phyloP scores from a whole-genome alignment of 2,797 vertebrate genomes.

The Neosilurus hyrtlii region DNA sequence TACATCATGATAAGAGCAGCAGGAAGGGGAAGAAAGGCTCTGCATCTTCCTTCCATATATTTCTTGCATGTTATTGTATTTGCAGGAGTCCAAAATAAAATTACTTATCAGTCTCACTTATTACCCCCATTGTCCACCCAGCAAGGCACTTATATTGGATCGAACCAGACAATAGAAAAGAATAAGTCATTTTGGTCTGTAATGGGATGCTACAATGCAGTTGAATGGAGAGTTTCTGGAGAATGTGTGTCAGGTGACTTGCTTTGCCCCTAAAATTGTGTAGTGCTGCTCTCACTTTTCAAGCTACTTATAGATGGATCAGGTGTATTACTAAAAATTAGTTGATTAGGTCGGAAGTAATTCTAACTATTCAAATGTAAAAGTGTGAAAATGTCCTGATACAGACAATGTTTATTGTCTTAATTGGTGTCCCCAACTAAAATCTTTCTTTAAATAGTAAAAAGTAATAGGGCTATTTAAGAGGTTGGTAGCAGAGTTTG shows the following conservation, averaged over 20 bases:
- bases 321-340: background rate
- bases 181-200: background rate
- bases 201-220: constrained; percentile 11
- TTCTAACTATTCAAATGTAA: constrained; percentile 27
- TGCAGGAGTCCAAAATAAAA: constrained; percentile 13
- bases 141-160: background rate
- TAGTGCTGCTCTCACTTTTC: background rate
- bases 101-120: constrained; percentile 2
- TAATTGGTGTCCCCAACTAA: background rate
- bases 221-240: background rate
- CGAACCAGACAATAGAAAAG: background rate
- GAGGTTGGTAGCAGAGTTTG: background rate
- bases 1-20: constrained; percentile 17
- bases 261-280: background rate
- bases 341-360: constrained; percentile 36
- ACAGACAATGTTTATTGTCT: background rate
- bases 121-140: background rate
- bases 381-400: constrained; percentile 12
- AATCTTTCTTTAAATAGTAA: background rate
- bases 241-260: background rate
- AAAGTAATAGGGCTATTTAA: background rate
- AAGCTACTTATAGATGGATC: background rate
- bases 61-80: background rate
- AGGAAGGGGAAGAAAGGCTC: constrained; percentile 5
- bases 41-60: background rate